Percentiles rank a stretch among this genome's conserved stretches.
phyloP scores from a whole-genome alignment of 2,888 invertebrate species.

The Cephus nigrinus region DNA sequence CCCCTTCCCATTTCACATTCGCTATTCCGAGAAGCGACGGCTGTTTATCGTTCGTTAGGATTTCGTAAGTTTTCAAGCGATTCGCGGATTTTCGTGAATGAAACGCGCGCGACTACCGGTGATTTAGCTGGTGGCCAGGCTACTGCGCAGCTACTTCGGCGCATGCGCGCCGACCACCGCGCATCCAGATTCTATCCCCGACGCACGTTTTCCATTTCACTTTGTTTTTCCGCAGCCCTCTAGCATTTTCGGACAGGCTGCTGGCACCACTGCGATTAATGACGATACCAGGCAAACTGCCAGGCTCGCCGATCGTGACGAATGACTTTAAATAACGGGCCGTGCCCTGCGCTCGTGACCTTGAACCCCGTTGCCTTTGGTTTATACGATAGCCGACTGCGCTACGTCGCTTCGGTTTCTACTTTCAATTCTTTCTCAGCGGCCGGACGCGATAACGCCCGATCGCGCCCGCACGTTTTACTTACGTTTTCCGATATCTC shows the following conservation, averaged over 20 bases:
- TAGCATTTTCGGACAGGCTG: no score
- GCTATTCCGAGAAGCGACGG: neutral
- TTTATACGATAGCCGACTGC: neutral
- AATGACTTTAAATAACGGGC: neutral
- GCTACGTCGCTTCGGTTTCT: neutral
- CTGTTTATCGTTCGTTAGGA: slow-evolving; percentile 3
- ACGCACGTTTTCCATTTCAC: no score
- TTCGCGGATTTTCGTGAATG: neutral
- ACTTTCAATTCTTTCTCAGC: neutral
- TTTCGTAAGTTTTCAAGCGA: neutral
- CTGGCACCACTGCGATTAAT: no score
- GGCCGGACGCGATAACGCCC: neutral
- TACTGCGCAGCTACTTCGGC: neutral
- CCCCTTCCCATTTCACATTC: no score
- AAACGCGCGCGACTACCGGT: neutral
- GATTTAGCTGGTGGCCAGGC: no score
- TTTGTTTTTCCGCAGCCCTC: no score
- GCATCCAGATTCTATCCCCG: no score
- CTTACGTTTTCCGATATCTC: no score
- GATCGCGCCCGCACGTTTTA: no score
- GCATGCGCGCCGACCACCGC: no score
- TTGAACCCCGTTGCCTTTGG: neutral
- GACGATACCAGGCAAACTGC: neutral
- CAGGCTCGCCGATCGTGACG: slow-evolving; percentile 1
- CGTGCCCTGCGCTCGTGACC: neutral